Conservation (phyloP, 2,888 invertebrate species). For the Platynereis dumerilii region DNA sequence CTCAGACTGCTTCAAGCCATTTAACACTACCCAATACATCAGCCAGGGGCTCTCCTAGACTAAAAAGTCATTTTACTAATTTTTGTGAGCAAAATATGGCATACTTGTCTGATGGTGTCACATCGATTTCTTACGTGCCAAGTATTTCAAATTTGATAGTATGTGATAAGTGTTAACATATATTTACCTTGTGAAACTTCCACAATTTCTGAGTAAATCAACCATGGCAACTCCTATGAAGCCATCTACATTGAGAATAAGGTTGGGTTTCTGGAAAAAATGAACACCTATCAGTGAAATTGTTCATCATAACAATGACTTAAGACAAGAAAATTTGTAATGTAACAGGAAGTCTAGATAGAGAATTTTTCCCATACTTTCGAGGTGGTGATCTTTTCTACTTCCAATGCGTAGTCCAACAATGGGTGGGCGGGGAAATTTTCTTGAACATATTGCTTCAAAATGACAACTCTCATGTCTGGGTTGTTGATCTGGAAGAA, state of each 20-base stretch:
- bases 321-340: no score
- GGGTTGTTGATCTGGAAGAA: conserved; percentile 86
- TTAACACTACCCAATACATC: conserved; percentile 82
- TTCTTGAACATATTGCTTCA: conserved; percentile 93
- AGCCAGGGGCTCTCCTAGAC: conserved; percentile 96
- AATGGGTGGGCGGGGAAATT: conserved; percentile 93
- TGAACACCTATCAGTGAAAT: neutral
- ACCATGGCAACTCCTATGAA: conserved; percentile 97
- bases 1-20: no score
- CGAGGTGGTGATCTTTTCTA: conserved; percentile 96
- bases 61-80: conserved; percentile 92
- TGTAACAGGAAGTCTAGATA: no score
- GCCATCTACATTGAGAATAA: conserved; percentile 98
- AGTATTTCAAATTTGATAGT: neutral
- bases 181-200: conserved; percentile 85
- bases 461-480: conserved; percentile 95
- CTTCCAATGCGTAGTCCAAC: conserved; percentile 94
- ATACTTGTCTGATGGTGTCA: no score
- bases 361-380: conserved; percentile 68
- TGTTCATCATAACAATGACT: no score
- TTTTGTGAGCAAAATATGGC: no score
- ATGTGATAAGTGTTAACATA: neutral
- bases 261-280: conserved; percentile 84
- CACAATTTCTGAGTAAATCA: conserved; percentile 91
- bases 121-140: neutral